phyloP scores from a whole-genome alignment of 2,797 vertebrate genomes.

The Coendou prehensilis region DNA sequence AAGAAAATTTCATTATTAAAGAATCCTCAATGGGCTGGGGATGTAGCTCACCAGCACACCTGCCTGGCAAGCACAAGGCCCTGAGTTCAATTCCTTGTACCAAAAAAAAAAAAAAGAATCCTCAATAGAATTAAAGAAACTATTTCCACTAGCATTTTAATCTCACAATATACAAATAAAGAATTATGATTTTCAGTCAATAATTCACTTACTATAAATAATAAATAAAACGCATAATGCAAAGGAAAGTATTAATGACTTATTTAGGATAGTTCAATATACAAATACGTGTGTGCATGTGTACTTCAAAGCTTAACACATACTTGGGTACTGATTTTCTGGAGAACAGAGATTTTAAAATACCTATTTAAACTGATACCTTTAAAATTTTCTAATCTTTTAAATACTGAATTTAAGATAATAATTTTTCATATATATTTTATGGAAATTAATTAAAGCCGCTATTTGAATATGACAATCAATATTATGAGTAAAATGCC shows the following conservation, averaged over 20 bases:
- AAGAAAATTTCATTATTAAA: slow-evolving; percentile 52
- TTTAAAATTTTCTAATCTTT: slow-evolving; percentile 21
- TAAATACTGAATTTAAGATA: slow-evolving; percentile 19
- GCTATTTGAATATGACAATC: neutral
- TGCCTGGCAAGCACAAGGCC: no score
- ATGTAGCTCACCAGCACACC: neutral
- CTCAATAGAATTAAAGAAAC: neutral
- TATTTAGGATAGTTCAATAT: neutral
- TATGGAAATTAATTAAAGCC: neutral
- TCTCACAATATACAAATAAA: slow-evolving; percentile 1
- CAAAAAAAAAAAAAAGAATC: neutral
- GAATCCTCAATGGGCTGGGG: neutral
- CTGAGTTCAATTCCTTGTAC: neutral
- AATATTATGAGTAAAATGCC: neutral
- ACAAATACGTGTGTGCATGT: neutral
- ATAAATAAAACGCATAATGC: neutral
- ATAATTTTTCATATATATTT: neutral
- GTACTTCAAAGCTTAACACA: neutral
- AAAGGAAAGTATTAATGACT: slow-evolving; percentile 15
- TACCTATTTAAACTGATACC: neutral
- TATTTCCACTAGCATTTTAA: neutral
- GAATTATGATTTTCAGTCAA: neutral
- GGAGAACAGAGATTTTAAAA: slow-evolving; percentile 39
- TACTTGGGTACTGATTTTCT: neutral
- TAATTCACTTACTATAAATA: slow-evolving; percentile 15